Evolutionary conservation across 1,140 invertebrate species (phyloP), one percentile per base, ranked within the genome.

Genomic region (Eufriesea mexicana): DNA sequence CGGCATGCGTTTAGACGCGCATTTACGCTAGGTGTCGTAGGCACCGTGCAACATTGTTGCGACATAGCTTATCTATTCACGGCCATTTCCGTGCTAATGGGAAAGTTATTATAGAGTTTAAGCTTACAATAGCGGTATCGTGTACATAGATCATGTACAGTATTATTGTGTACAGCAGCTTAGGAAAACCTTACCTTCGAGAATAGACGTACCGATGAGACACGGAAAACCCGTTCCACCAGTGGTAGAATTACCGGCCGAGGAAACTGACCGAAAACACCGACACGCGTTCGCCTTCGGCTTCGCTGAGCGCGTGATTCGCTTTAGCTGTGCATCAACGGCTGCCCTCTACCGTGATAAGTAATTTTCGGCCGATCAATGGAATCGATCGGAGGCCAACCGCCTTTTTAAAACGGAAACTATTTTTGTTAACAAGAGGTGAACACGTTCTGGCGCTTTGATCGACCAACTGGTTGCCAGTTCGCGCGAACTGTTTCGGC

Each of bases 251-350:
- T 82, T 83, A 79, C 49, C 68, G 51, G 79, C 45, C 62, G 68
- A 81, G 83, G 81, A 88, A 88, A 85, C 86, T 89, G 86, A 85
- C 79, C 87, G 87, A 87, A 84, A 88, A 81, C 51, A 73, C 45
- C 85, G 86, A 87, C 86, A 82, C 85, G 83, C 79, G 86, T 85
- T 61, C 4, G 51, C 16, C 72, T 89, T 89, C 84, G 67, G 86
- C 86, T 89, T 49, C 78, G 61, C 14, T 67, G 76, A 89, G 87
- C 87, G 72, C 25, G 79, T 89, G 86, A 89, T 89, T 82, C 84
- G 86, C 49, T 88, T 89, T 85, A 79, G 62, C 62, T 79, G 55
- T 54, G 73, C 85, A 84, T 87, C 85, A 75, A 71, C 74, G 84
- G 14, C 84, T 45, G 73, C 51, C 67, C 82, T 84, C 64, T 73